Conservation (phyloP, 2,113 vertebrate species). For the Albula glossodonta region DNA sequence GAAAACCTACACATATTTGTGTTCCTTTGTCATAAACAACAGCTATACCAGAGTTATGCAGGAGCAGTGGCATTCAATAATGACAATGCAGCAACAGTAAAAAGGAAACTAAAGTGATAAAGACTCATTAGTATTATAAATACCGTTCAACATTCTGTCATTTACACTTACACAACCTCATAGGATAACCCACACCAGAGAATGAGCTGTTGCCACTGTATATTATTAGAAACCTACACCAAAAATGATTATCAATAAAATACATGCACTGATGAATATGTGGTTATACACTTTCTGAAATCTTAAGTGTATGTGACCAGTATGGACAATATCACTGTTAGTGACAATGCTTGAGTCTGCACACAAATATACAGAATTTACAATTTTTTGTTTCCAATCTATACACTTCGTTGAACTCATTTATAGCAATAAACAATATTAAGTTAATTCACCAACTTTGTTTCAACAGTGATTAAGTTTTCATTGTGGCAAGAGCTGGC, state of each 20-base stretch:
- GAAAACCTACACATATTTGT: not conserved
- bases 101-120: not conserved
- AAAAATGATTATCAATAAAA: not conserved
- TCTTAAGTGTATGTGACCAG: not conserved
- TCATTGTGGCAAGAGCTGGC: no score
- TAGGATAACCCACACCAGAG: not conserved
- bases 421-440: no score
- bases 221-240: not conserved
- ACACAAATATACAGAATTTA: no score
- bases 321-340: not conserved
- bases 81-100: not conserved
- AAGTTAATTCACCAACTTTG: no score
- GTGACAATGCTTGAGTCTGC: no score
- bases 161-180: not conserved
- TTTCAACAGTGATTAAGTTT: no score
- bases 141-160: not conserved
- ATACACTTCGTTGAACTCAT: no score
- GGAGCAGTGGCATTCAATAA: not conserved
- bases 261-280: not conserved
- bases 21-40: not conserved
- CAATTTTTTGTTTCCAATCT: no score
- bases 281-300: not conserved
- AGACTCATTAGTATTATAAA: not conserved
- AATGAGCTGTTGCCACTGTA: not conserved
- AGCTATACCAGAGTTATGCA: not conserved